These are phyloP conservation scores for Alloscopus bannaensis DNA, from an alignment of 2,888 invertebrate species.

Conservation along the genomic window DNA sequence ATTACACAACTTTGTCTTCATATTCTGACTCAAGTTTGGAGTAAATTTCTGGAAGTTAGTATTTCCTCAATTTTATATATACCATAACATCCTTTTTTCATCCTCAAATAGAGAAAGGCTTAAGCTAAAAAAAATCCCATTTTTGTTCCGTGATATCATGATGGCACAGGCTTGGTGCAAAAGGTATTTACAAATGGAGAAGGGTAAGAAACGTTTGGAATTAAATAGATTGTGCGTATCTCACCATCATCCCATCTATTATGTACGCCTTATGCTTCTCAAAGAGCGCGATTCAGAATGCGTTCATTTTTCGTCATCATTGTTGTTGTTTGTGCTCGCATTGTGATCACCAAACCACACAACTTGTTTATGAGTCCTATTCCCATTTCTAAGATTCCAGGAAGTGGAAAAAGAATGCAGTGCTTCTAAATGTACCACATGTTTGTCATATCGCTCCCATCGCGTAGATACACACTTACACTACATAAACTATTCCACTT, in stretches of 20 bases:
- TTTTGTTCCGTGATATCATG: too few relatives aligned
- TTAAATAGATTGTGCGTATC: constrained; percentile 56
- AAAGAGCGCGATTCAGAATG: too few relatives aligned
- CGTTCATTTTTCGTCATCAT: neutral
- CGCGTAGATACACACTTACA: neutral
- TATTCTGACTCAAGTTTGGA: neutral
- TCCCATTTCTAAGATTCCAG: neutral
- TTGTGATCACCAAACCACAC: constrained; percentile 37
- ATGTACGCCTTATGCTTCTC: constrained; percentile 43
- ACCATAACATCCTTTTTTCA: neutral
- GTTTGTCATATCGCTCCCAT: constrained; percentile 1
- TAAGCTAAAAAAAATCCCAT: too few relatives aligned
- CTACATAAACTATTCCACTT: constrained; percentile 17
- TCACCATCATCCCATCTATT: constrained; percentile 40
- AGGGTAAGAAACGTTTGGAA: constrained; percentile 35
- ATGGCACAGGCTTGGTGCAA: neutral
- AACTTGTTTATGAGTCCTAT: constrained; percentile 29
- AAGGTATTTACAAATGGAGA: constrained; percentile 25
- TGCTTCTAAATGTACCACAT: neutral
- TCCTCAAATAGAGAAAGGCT: neutral
- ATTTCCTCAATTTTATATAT: constrained; percentile 8
- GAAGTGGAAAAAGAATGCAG: constrained; percentile 3
- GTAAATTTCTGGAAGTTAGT: constrained; percentile 22
- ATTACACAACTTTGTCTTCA: constrained; percentile 52
- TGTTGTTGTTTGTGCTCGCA: constrained; percentile 32